Base-by-base conservation (phyloP, 1,140 invertebrate genomes). In the Drosophila neocordata region DNA sequence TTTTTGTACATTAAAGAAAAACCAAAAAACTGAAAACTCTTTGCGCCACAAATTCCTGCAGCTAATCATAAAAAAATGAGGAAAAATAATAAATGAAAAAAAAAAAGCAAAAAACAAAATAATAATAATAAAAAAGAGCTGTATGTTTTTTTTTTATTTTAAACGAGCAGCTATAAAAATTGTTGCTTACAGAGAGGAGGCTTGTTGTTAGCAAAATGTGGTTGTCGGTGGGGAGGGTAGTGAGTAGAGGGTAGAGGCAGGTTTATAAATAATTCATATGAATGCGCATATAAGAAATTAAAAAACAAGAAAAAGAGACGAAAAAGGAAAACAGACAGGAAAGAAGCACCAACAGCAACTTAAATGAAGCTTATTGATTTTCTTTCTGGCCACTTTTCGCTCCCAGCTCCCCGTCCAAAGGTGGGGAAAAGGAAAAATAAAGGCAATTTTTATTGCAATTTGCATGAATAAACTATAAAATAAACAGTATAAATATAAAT, bases 381-480 rank as follows among this genome's bases (percentile, higher is more conserved):
- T 79, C 61, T 78, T 79, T 37, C 34, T 12, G 7, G 12, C 9
- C 27, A 8, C 9, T 4, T 24, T 9, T 3, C 20, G 27, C 38
- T n/a, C 41, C 58, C 8, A 8, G 1, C 1, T 1, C 20, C 41
- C 15, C 61, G 62, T 27, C 51, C 51, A 65, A 71, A 65, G 9
- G 74, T 58, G 67, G 65, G 6, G 7, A 72, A 88, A 87, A 82
- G 71, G 79, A 73, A 77, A 87, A 87, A 85, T 87, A 87, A 88
- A 88, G 73, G 69, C 83, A 88, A 88, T 88, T 88, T 88, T 88
- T 88, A 88, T 88, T 70, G 83, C 79, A 88, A 88, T 88, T 88
- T 88, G 83, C 83, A 88, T 88, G 83, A 88, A 88, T 83, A 83
- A 88, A 88, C 83, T 88, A 88, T 88, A 88, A 88, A 88, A 88